Percentiles rank a stretch among this genome's conserved stretches.
Conservation (phyloP, 2,797 vertebrate species). For the Chanos chanos region DNA sequence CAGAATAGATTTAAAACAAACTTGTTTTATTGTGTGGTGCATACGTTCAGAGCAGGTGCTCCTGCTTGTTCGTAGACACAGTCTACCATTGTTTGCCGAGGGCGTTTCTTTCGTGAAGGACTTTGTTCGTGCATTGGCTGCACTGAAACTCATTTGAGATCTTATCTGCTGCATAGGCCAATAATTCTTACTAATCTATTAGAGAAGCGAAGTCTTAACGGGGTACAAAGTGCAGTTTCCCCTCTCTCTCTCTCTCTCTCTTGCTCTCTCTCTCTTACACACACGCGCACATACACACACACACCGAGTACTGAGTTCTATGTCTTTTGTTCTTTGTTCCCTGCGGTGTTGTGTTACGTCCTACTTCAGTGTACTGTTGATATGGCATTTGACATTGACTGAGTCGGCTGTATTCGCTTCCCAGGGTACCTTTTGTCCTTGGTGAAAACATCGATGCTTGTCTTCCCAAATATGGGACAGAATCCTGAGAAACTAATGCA, state of each 20-base stretch:
- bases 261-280: conserved; percentile 14
- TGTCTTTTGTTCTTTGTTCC: conserved; percentile 41
- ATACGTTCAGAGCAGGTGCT: too few species aligned
- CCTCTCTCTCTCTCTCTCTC: background rate
- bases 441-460: conserved; percentile 16
- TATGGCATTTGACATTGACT: conserved; percentile 45
- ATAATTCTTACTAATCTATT: conserved; percentile 10
- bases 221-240: conserved; percentile 37
- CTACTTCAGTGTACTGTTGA: conserved; percentile 49
- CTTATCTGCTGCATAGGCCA: conserved; percentile 37
- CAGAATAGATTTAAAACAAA: too few species aligned
- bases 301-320: conserved; percentile 50
- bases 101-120: conserved; percentile 28
- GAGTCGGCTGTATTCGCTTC: background rate
- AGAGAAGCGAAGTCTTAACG: conserved; percentile 31
- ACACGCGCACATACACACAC: conserved; percentile 6
- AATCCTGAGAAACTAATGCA: background rate
- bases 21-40: too few species aligned
- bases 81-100: conserved; percentile 3
- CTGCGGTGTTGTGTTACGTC: conserved; percentile 59
- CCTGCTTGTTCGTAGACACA: too few species aligned
- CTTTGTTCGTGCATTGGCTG: conserved; percentile 30
- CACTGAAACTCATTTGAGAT: conserved; percentile 42
- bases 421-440: conserved; percentile 25
- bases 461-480: background rate